Base-by-base conservation (phyloP, 2,113 vertebrate species). In the Isichthys henryi region DNA sequence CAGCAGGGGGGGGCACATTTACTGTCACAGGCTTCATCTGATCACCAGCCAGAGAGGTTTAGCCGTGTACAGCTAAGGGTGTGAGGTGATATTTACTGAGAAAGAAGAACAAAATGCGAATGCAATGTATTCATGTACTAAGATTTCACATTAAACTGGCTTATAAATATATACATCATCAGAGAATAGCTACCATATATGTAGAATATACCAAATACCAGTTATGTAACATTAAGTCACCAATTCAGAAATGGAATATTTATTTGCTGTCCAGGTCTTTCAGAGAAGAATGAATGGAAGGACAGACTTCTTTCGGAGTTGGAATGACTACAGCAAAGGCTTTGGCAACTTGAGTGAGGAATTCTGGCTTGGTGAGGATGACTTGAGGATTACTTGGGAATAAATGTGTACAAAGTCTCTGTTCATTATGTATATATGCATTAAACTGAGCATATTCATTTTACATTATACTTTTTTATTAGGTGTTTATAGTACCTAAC, bases 231-330 rank as follows among this genome's bases (percentile, higher is more conserved):
- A 84, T 48, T 84, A 48, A 83, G 19, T 48, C 19, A 84, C 8
- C 1, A 48, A 48, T 2, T n/a, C 19, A 21, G 82, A 84, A 84
- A 84, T 45, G 9, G 23, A 27, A 17, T 48, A 7, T 23, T 4
- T 89, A 52, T 45, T 10, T 49, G 52, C 31, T 85, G 31, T 27
- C 8, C 91, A 98, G 97, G 97, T 99, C 35, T 97, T 99, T 93
- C 98, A 98, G 94, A 97, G 98, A 46, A 96, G 98, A 91, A 94
- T 96, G 94, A 96, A 97, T 0, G 98, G 98, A 48, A 94, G 94
- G 88, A 96, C 95, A 0, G 95, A 98, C 91, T 99, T 99, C 94
- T 98, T 96, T 95, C 95, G 96, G 82, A 95, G 94, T 46, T 98
- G 97, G 97, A 96, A 92, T 66, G 96, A 97, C n/a, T 99, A 98